Evolutionary conservation across 1,140 invertebrate genomes (phyloP), one percentile per base, ranked within the genome.

Genomic region (Dendrolimus punctatus): DNA sequence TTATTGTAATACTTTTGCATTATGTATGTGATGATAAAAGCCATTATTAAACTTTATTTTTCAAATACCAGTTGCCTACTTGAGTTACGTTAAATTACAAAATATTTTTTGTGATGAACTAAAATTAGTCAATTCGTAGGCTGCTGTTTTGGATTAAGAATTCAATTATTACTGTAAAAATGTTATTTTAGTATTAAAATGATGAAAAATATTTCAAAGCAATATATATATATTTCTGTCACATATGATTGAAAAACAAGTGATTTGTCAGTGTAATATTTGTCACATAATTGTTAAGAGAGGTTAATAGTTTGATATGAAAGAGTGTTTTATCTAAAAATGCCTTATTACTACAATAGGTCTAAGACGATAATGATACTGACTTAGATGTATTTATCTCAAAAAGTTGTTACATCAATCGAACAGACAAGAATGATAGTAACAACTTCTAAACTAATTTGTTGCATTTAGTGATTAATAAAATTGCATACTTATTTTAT

Each of bases 391-490:
- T 81, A 77, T 84, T 71, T 77, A 71, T 59, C 70, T 60, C 51
- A 65, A 52, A 62, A 80, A 67, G 71, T 78, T 80, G 76, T 80
- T 79, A 74, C 68, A 61, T 79, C 70, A 67, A 67, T 78, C 64
- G 71, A 66, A 63, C 64, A 65, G 59, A 71, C 70, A 66, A 75
- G 64, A 71, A 68, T 71, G 71, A 74, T 77, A 64, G 68, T 78
- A 78, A 68, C 80, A 82, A 81, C 76, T 75, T 66, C 56, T 73
- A 76, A 77, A 77, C 71, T 85, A 78, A 82, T 85, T 84, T 84
- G 82, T 85, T 85, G 82, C 82, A 85, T 85, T 85, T 85, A 85
- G 82, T 82, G 76, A 82, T 74, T 76, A 85, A 83, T 82, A 81
- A 84, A 85, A 80, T 82, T 84, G 82, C 82, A 85, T 85, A 84